phyloP scores from a whole-genome alignment of 2,797 vertebrate species.

The Apogon hyalosoma region DNA sequence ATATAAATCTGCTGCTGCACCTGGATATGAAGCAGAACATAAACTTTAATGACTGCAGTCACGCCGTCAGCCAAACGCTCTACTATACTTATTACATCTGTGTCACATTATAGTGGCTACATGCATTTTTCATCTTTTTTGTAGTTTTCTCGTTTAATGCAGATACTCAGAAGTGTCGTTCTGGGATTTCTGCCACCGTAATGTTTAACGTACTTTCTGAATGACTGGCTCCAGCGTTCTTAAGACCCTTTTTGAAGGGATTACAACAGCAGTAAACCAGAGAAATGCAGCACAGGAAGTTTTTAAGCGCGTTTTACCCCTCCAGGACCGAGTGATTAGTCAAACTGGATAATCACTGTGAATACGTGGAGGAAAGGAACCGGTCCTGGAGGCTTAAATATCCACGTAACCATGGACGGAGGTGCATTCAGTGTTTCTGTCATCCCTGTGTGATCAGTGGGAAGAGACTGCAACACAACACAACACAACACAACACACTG shows the following conservation, averaged over 20 bases:
- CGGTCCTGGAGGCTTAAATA: conserved; percentile 4
- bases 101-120: not conserved
- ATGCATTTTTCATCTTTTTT: conserved; percentile 4
- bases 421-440: not conserved
- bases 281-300: conserved; percentile 53
- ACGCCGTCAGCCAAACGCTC: not conserved
- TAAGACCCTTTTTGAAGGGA: conserved; percentile 40
- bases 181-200: conserved; percentile 17
- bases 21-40: not conserved
- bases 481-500: too few relatives aligned
- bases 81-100: not conserved
- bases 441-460: too few relatives aligned
- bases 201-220: conserved; percentile 33
- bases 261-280: conserved; percentile 34
- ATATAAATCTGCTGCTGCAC: not conserved
- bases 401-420: conserved; percentile 5
- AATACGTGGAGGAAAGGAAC: conserved; percentile 11
- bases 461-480: too few relatives aligned
- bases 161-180: conserved; percentile 2
- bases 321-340: conserved; percentile 46
- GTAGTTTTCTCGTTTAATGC: not conserved
- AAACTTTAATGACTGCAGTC: not conserved
- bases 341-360: conserved; percentile 32
- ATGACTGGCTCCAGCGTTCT: conserved; percentile 48
- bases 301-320: conserved; percentile 36